Base-by-base conservation (phyloP, 2,797 vertebrate genomes). In the Melanotaenia trifasciata region DNA sequence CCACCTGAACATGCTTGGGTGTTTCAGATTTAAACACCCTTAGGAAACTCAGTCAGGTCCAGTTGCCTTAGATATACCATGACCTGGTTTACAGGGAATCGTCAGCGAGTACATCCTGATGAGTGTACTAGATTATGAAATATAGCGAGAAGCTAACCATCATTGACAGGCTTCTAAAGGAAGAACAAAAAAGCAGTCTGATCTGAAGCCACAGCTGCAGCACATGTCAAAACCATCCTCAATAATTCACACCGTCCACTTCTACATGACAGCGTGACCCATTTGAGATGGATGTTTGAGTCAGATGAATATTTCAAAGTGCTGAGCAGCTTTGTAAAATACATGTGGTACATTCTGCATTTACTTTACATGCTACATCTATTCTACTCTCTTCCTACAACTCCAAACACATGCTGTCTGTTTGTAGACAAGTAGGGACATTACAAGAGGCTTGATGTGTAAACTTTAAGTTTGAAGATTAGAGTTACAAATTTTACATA, bases 161-260 rank as follows among this genome's bases (percentile, higher is more conserved):
- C 30, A 28, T 58, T 0, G 33, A 59, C 1, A 12, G 28, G 22
- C 50, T 64, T 53, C 26, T 76, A 13, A 32, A 61, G 67, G 57
- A 65, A 58, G 18, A 36, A 64, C 10, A 4, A 40, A 58, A 30
- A 35, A 47, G 26, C 20, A 7, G 45, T 64, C 14, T 45, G 33
- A 65, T 69, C n/a, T 28, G 47, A 74, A 50, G 9, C 69, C 16
- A 12, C 40, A 63, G 73, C 75, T 74, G 67, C 69, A 68, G 75
- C 65, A 35, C 22, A 35, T 78, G 71, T 85, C 64, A 72, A 70
- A 85, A 69, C 64, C 5, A 2, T 30, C 4, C 20, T 87, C 32
- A 80, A 81, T 86, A 67, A 83, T 85, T 87, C 57, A 88, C 40
- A 0, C 7, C 1, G 58, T 73, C 77, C 77, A 76, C 81, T 68